These are phyloP conservation scores for Tragulus kanchil DNA, from an alignment of 2,113 vertebrate species.

Conservation along the genomic window DNA sequence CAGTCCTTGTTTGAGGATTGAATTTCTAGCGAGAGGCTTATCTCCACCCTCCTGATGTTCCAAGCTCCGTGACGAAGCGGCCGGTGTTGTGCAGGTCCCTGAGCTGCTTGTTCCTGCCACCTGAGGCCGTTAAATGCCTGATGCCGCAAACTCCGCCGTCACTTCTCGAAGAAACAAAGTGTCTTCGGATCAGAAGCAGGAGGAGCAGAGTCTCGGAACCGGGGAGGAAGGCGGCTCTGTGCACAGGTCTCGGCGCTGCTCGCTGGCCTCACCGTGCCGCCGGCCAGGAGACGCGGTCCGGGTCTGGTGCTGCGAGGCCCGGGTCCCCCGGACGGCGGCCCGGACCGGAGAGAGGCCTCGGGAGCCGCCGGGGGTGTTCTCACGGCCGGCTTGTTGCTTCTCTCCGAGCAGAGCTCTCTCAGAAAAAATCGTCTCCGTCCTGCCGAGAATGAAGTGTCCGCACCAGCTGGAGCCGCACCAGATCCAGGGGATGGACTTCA, in stretches of 20 bases:
- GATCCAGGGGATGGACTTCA: constrained; percentile 99
- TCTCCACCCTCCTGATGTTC: too few relatives aligned
- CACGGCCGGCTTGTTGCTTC: constrained; percentile 33
- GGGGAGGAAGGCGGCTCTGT: background rate
- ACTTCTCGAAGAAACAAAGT: constrained; percentile 6
- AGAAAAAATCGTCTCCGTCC: constrained; percentile 98
- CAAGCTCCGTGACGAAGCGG: too few relatives aligned
- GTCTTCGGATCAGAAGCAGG: background rate
- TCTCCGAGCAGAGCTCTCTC: constrained; percentile 93
- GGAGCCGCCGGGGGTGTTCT: background rate
- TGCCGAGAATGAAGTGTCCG: constrained; percentile 99
- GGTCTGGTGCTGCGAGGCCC: background rate
- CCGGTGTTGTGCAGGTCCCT: too few relatives aligned
- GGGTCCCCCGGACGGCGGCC: background rate
- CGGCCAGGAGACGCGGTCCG: background rate
- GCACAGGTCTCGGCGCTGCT: background rate
- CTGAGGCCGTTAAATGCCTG: background rate
- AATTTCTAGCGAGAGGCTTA: too few relatives aligned
- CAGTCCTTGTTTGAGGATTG: too few relatives aligned
- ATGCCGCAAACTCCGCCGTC: background rate
- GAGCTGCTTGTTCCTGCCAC: background rate
- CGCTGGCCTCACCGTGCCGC: background rate
- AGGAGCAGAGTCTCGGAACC: background rate
- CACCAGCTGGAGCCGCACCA: constrained; percentile 98
- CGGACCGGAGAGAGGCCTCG: background rate